phyloP scores from a whole-genome alignment of 2,888 invertebrate genomes.

The Lordiphosa fenestrarum region DNA sequence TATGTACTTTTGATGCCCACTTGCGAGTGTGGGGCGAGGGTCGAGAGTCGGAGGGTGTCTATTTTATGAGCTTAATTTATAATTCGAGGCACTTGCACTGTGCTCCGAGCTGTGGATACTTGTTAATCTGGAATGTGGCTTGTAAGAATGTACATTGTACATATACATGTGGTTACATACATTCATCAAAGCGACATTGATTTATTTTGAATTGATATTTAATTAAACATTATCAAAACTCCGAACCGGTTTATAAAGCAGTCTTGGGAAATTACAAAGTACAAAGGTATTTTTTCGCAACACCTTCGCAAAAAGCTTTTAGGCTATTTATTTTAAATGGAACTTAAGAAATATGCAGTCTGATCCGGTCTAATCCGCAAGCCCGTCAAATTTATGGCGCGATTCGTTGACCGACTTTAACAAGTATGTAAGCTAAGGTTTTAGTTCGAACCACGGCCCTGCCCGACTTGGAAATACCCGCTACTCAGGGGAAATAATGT shows the following conservation, averaged over 20 bases:
- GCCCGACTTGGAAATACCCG: no score
- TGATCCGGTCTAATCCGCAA: no score
- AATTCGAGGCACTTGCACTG: constrained; percentile 34
- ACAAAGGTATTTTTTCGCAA: no score
- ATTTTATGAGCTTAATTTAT: constrained; percentile 63
- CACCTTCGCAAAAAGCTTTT: no score
- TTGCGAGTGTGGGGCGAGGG: neutral
- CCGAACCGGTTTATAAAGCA: constrained; percentile 24
- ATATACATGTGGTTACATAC: neutral
- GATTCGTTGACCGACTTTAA: no score
- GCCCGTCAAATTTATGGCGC: no score
- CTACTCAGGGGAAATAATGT: no score
- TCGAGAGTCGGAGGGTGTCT: constrained; percentile 14
- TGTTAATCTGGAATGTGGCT: neutral
- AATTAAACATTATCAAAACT: constrained; percentile 67
- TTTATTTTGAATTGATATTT: neutral
- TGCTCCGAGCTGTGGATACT: neutral
- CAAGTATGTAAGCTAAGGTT: no score
- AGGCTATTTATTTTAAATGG: no score
- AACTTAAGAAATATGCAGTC: no score
- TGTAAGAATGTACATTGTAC: neutral
- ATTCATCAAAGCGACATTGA: neutral
- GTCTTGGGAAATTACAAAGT: no score
- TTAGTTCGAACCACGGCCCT: no score
- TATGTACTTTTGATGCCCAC: constrained; percentile 63